Evolutionary conservation across 2,113 vertebrate species (phyloP).

Genomic region (Lepus americanus): DNA sequence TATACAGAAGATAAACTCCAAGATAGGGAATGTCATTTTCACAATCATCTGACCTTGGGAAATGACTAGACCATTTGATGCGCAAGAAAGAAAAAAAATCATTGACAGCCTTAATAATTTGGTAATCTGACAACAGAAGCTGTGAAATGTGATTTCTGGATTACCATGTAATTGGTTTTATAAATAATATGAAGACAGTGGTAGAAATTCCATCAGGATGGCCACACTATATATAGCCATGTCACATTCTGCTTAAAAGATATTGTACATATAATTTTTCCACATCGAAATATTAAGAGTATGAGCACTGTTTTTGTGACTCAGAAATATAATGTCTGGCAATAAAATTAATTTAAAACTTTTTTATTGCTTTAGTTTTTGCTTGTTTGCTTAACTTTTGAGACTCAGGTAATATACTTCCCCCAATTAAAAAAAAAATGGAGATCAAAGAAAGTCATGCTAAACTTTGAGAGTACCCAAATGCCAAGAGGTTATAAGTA

Average conservation of each 20-base stretch:
- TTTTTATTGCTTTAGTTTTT: background rate
- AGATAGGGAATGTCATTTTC: background rate
- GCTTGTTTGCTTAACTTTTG: background rate
- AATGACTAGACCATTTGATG: slow-evolving; percentile 11
- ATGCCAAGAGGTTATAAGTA: background rate
- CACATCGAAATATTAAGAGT: background rate
- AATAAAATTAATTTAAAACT: background rate
- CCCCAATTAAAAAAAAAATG: background rate
- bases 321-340: background rate
- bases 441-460: background rate
- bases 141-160: slow-evolving; percentile 63
- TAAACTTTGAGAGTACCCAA: background rate
- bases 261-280: background rate
- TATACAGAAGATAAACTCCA: background rate
- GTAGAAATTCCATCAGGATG: background rate
- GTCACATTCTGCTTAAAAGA: slow-evolving; percentile 7
- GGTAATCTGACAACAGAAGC: slow-evolving; percentile 58
- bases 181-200: slow-evolving; percentile 42
- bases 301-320: background rate
- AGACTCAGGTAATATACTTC: background rate
- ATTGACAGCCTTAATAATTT: slow-evolving; percentile 21
- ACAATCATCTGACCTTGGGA: slow-evolving; percentile 8
- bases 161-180: slow-evolving; percentile 65
- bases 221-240: background rate
- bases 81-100: slow-evolving; percentile 14